phyloP scores from a whole-genome alignment of 2,888 invertebrate genomes.

The Hypsopygia costalis region DNA sequence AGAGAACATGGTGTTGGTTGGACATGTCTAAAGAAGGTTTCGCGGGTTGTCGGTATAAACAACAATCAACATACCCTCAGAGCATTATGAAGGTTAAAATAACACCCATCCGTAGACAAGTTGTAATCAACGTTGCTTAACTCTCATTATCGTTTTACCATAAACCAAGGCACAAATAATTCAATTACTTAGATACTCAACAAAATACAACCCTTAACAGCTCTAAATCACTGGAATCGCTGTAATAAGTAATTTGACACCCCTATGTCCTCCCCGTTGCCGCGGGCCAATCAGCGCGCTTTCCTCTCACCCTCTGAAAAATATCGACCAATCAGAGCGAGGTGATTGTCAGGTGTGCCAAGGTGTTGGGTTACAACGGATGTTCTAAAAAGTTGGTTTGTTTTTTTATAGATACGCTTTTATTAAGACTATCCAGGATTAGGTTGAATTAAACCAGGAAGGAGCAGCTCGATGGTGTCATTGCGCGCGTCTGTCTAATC shows the following conservation, averaged over 20 bases:
- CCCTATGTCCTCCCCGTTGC: conserved; percentile 42
- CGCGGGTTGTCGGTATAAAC: too few species aligned
- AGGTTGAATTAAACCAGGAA: too few species aligned
- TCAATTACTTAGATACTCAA: conserved; percentile 8
- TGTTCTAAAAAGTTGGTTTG: conserved; percentile 17
- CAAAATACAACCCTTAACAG: conserved; percentile 17
- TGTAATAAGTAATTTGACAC: conserved; percentile 58
- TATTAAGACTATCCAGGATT: too few species aligned
- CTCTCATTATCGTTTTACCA: too few species aligned
- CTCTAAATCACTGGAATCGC: conserved; percentile 56
- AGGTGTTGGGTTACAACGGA: conserved; percentile 47
- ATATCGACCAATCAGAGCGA: conserved; percentile 41
- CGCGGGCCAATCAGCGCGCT: conserved; percentile 39
- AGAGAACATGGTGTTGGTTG: too few species aligned
- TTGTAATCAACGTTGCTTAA: too few species aligned
- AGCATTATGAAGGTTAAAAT: too few species aligned
- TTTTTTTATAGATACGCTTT: conserved; percentile 10
- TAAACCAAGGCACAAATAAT: conserved; percentile 1
- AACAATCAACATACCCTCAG: too few species aligned
- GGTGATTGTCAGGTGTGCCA: conserved; percentile 49
- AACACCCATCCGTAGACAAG: too few species aligned
- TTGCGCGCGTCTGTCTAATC: too few species aligned
- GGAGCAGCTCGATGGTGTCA: too few species aligned
- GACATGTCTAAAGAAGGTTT: too few species aligned
- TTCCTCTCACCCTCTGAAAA: conserved; percentile 45